These are phyloP conservation scores for Tachypleus tridentatus DNA, from an alignment of 1,140 invertebrate genomes.

Conservation along the genomic window DNA sequence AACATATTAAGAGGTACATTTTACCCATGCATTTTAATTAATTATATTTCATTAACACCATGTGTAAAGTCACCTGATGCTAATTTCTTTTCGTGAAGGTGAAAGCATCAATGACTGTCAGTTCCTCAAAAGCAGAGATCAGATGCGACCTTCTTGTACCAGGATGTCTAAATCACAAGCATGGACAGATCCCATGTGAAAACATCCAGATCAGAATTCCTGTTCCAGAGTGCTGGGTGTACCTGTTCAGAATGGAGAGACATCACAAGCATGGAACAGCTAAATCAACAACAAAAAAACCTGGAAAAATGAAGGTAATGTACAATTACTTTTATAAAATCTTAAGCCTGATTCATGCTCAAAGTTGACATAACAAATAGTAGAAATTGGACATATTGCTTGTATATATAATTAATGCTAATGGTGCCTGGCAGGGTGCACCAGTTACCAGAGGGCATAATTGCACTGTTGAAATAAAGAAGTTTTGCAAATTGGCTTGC, in stretches of 20 bases:
- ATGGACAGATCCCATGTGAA: constrained; percentile 83
- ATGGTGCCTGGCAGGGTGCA: no score
- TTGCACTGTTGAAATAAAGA: no score
- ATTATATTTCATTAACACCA: no score
- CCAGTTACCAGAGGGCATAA: no score
- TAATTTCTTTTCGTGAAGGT: no score
- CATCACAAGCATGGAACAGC: constrained; percentile 97
- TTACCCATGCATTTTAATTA: no score
- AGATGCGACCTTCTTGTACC: constrained; percentile 79
- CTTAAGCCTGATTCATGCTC: constrained; percentile 5
- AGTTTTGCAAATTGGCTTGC: no score
- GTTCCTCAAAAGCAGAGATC: constrained; percentile 14
- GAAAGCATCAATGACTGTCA: not conserved
- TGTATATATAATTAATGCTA: no score
- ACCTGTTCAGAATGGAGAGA: constrained; percentile 96
- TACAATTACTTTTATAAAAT: constrained; percentile 17
- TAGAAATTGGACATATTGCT: no score
- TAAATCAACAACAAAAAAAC: constrained; percentile 79
- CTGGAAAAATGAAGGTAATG: constrained; percentile 44
- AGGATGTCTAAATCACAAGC: constrained; percentile 83
- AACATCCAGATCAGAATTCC: constrained; percentile 93
- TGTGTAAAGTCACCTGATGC: no score
- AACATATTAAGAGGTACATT: no score
- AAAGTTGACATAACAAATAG: no score
- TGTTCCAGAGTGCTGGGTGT: constrained; percentile 98